Percentiles rank a stretch among this genome's conserved stretches.
phyloP scores from a whole-genome alignment of 2,113 vertebrate species.

The Aspidoscelis tigris region DNA sequence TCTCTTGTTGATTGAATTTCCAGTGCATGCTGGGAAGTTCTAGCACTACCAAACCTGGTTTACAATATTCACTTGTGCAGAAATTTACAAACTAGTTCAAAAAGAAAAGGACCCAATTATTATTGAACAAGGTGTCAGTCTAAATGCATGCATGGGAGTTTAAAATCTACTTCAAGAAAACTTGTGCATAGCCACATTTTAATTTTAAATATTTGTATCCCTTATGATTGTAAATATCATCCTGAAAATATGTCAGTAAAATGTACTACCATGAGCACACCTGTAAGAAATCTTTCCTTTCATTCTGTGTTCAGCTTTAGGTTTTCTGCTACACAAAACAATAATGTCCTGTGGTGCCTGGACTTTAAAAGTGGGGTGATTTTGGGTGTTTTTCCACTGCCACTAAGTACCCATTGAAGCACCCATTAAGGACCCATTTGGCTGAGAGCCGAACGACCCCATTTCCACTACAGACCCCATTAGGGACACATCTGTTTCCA shows the following conservation, averaged over 20 bases:
- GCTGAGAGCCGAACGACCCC: too few relatives aligned
- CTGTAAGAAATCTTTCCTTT: too few relatives aligned
- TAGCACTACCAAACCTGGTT: not conserved
- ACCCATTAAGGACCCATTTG: too few relatives aligned
- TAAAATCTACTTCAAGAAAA: not conserved
- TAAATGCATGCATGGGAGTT: too few relatives aligned
- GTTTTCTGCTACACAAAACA: not conserved
- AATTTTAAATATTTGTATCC: not conserved
- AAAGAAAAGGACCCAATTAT: not conserved
- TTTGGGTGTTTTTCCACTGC: too few relatives aligned
- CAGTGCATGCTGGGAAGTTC: not conserved
- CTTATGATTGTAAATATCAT: not conserved
- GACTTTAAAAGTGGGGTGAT: too few relatives aligned
- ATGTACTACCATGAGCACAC: not conserved
- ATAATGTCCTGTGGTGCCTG: too few relatives aligned
- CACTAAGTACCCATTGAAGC: too few relatives aligned
- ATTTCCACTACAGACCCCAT: too few relatives aligned
- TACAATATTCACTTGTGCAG: not conserved
- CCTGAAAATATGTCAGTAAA: not conserved
- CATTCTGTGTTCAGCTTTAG: not conserved
- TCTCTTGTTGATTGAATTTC: not conserved
- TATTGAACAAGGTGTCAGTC: not conserved
- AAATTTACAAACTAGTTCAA: not conserved
- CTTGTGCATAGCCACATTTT: not conserved
- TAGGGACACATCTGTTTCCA: too few relatives aligned